These are phyloP conservation scores for Xenopus laevis DNA, from an alignment of 2,113 vertebrate species.

Conservation along the genomic window DNA sequence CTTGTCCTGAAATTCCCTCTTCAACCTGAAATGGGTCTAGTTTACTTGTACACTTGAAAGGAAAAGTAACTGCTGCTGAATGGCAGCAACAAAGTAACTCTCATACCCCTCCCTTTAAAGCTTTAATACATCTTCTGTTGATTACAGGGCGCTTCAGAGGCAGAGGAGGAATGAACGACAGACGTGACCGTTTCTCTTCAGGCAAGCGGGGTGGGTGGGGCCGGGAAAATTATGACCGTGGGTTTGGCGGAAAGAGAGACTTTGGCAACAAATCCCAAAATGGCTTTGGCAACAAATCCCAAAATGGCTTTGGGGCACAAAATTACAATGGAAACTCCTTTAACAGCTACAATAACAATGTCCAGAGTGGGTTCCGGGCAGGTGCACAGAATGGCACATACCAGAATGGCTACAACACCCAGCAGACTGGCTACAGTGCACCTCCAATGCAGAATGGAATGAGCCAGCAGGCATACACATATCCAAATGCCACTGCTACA, in stretches of 20 bases:
- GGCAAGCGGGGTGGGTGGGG: conserved; percentile 94
- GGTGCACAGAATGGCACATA: conserved; percentile 71
- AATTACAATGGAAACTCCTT: conserved; percentile 76
- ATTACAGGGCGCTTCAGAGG: conserved; percentile 89
- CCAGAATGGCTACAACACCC: conserved; percentile 64
- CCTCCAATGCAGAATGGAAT: conserved; percentile 86
- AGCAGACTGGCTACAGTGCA: conserved; percentile 69
- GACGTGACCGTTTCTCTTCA: conserved; percentile 95
- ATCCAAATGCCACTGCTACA: conserved; percentile 77
- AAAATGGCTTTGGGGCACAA: conserved; percentile 61
- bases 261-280: conserved; percentile 86
- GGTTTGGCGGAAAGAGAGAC: conserved; percentile 84
- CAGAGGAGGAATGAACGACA: conserved; percentile 86
- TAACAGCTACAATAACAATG: conserved; percentile 78
- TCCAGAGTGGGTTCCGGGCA: conserved; percentile 81
- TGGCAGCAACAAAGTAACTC: too few species aligned
- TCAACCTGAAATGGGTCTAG: too few species aligned
- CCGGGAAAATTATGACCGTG: conserved; percentile 85
- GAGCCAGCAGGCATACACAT: conserved; percentile 85
- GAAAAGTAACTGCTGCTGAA: too few species aligned
- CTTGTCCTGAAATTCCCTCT: too few species aligned
- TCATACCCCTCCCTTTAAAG: too few species aligned
- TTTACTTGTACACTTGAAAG: too few species aligned
- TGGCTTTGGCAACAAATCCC: conserved; percentile 64
- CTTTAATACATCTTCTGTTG: neutral